phyloP scores from a whole-genome alignment of 2,888 invertebrate genomes.

The Willowsia nigromaculata region DNA sequence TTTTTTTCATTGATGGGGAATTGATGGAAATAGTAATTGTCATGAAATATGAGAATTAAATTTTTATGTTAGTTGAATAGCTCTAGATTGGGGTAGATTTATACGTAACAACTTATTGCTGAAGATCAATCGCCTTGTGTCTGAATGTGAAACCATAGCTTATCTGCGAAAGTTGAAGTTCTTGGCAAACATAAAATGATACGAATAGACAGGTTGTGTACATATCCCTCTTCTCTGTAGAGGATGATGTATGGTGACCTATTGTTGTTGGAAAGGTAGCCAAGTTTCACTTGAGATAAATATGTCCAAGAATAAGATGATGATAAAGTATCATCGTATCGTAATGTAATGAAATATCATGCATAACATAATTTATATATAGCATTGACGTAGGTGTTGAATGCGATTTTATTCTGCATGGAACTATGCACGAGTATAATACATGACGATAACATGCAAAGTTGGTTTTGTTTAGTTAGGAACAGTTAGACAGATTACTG shows the following conservation, averaged over 20 bases:
- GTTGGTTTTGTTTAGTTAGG: no score
- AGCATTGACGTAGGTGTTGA: conserved; percentile 25
- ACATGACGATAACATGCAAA: no score
- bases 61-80: background rate
- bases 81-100: background rate
- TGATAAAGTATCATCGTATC: background rate
- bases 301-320: background rate
- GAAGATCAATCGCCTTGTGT: background rate
- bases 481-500: no score
- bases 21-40: background rate
- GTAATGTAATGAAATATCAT: background rate
- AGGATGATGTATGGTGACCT: conserved; percentile 1
- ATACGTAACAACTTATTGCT: background rate
- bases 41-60: background rate
- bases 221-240: background rate
- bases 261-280: background rate
- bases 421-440: background rate
- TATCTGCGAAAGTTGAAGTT: background rate
- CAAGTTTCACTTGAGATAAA: conserved; percentile 5
- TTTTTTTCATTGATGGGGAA: background rate
- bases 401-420: background rate
- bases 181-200: background rate
- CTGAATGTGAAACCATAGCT: background rate
- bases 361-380: background rate
- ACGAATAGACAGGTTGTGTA: background rate